Evolutionary conservation across 2,113 vertebrate species (phyloP).

Genomic region (Xenus cinereus): DNA sequence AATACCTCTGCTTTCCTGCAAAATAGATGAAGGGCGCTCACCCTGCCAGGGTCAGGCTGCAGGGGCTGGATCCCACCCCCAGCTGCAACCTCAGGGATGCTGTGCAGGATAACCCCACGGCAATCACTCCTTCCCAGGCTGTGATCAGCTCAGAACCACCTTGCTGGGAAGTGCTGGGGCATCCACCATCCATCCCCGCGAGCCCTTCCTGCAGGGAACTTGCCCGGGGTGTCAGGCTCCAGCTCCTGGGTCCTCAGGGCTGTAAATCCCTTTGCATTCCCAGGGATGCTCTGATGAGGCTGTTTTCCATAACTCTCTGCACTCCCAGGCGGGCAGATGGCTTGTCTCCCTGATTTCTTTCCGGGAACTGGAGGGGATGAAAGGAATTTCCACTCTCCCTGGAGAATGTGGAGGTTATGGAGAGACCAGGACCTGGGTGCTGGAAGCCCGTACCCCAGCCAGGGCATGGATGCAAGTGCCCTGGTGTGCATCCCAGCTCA

Average conservation of each 20-base stretch:
- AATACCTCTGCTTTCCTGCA: constrained; percentile 55
- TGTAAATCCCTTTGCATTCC: not conserved
- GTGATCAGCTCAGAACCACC: not conserved
- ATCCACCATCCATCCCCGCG: accelerated
- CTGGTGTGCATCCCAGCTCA: not conserved
- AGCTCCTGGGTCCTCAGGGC: not conserved
- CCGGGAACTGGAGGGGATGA: not conserved
- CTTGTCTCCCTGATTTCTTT: not conserved
- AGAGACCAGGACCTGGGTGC: not conserved
- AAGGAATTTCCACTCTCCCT: not conserved
- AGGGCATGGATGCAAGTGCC: not conserved
- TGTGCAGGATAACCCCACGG: accelerated
- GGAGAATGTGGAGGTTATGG: not conserved
- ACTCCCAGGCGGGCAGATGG: not conserved
- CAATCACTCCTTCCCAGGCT: not conserved
- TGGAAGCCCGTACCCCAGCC: not conserved
- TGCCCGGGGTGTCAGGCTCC: accelerated
- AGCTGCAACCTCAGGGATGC: constrained; percentile 19
- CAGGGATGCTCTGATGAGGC: not conserved
- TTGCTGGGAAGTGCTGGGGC: not conserved
- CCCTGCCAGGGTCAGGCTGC: not conserved
- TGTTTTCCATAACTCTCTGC: accelerated
- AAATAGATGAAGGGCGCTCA: constrained; percentile 54
- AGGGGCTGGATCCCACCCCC: not conserved
- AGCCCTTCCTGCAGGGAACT: not conserved